These are phyloP conservation scores for Cremastinae sp. DNA, from an alignment of 2,888 invertebrate genomes.

Conservation along the genomic window DNA sequence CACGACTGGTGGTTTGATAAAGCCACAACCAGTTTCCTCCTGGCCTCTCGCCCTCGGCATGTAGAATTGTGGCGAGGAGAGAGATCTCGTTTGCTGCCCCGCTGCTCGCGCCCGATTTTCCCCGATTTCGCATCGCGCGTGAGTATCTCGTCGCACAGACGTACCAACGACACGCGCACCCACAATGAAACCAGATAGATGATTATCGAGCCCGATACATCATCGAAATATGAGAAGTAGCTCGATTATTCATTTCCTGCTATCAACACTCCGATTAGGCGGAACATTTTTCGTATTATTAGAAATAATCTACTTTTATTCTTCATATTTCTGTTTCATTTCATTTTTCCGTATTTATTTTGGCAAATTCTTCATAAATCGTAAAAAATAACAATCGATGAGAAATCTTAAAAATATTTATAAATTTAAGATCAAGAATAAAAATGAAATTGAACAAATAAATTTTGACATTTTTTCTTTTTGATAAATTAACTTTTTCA, in stretches of 20 bases:
- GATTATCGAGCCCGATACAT: constrained; percentile 24
- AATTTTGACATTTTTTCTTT: no score
- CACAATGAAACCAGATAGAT: constrained; percentile 10
- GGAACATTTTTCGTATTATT: constrained; percentile 18
- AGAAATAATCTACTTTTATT: constrained; percentile 13
- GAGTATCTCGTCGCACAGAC: background rate
- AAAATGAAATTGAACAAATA: no score
- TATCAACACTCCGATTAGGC: constrained; percentile 27
- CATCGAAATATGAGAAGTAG: constrained; percentile 45
- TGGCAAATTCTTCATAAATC: no score
- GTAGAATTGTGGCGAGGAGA: constrained; percentile 40
- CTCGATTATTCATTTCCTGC: constrained; percentile 44
- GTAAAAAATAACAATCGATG: no score
- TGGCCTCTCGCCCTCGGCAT: constrained; percentile 6
- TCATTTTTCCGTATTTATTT: no score
- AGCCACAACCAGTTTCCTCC: constrained; percentile 52
- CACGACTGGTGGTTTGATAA: constrained; percentile 48
- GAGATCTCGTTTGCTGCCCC: constrained; percentile 52
- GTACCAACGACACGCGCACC: background rate
- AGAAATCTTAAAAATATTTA: no score
- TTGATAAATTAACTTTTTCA: no score
- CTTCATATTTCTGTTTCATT: background rate
- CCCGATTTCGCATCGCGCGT: constrained; percentile 35
- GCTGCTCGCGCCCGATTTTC: constrained; percentile 48
- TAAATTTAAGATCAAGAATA: no score